Percentiles rank a stretch among this genome's conserved stretches.
Conservation (phyloP, 1,140 invertebrate species). For the Trichonephila inaurata region DNA sequence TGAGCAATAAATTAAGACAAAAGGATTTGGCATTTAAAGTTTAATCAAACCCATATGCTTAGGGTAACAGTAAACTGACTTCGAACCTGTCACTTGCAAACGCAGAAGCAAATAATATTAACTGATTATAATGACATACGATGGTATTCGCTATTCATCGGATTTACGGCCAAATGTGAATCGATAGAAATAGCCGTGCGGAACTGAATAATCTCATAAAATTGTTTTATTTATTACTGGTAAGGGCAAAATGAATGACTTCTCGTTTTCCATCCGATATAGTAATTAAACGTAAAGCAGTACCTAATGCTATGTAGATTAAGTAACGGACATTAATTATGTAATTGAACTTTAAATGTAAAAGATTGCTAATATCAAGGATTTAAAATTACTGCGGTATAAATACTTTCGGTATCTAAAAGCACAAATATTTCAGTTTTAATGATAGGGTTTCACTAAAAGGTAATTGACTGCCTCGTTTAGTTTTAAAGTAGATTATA, state of each 20-base stretch:
- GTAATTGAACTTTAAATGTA: constrained; percentile 50
- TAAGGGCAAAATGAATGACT: constrained; percentile 38
- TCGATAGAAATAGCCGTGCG: constrained; percentile 26
- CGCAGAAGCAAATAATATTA: background rate
- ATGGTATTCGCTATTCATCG: constrained; percentile 3
- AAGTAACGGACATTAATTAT: constrained; percentile 47
- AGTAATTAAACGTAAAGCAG: constrained; percentile 44
- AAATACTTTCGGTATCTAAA: background rate
- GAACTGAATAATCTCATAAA: constrained; percentile 41
- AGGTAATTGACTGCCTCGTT: background rate
- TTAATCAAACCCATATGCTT: constrained; percentile 23
- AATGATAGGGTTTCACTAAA: background rate
- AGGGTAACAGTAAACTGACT: background rate
- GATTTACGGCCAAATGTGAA: background rate
- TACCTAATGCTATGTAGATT: constrained; percentile 13
- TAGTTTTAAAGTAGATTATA: background rate
- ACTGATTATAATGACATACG: constrained; percentile 13
- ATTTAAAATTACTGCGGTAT: constrained; percentile 46
- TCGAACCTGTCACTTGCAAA: constrained; percentile 25
- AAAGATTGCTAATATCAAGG: constrained; percentile 48
- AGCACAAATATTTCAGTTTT: constrained; percentile 6
- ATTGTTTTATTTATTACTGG: constrained; percentile 57
- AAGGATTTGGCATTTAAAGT: background rate
- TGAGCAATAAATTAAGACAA: constrained; percentile 8
- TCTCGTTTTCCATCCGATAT: constrained; percentile 39